Base-by-base conservation (phyloP, 1,140 invertebrate species). In the Drosophila burlai region DNA sequence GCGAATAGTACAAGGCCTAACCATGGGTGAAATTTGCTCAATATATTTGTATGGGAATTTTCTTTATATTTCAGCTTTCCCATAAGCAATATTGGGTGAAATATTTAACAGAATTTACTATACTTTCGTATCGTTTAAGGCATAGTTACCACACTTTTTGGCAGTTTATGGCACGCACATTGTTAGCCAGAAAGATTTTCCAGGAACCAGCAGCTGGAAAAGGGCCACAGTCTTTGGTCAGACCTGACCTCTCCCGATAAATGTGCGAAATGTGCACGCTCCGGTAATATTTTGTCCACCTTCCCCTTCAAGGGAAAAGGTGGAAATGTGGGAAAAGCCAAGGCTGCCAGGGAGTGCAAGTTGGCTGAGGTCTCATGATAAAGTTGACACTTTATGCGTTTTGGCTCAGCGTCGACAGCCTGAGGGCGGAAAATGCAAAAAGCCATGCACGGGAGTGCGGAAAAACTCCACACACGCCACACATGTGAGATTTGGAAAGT, bases 331-430 rank as follows among this genome's bases (percentile, higher is more conserved):
- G 16, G 8, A 29, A 31, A 13, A 2, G 16, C 2, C 47, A 29
- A 36, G 47, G 59, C 15, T 40, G 21, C 54, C 54, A 16, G 18
- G 57, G 40, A 42, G 50, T 4, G 72, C 36, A 72, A 57, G 57
- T 72, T 71, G 67, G 76, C 76, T 79, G 77, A 52, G 61, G 60
- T 60, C 77, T 66, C 77, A 80, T 74, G 78, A 80, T 80, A 80
- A 80, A 80, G 78, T 80, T 80, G 78, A 80, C 78, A 80, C 58
- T 80, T 80, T 80, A 80, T 80, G 76, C 78, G 76, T 79, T 79
- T 79, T 78, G 76, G 60, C 76, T 61, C 54, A 31, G 76, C 34
- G 54, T 52, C 52, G 36, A 57, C 57, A 79, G 54, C 66, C 76
- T 36, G 54, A 45, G 75, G 66, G n/a, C 43, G 52, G 38, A 50